Evolutionary conservation across 2,797 vertebrate genomes (phyloP), one percentile per base, ranked within the genome.

Genomic region (Ceyx erithaca): DNA sequence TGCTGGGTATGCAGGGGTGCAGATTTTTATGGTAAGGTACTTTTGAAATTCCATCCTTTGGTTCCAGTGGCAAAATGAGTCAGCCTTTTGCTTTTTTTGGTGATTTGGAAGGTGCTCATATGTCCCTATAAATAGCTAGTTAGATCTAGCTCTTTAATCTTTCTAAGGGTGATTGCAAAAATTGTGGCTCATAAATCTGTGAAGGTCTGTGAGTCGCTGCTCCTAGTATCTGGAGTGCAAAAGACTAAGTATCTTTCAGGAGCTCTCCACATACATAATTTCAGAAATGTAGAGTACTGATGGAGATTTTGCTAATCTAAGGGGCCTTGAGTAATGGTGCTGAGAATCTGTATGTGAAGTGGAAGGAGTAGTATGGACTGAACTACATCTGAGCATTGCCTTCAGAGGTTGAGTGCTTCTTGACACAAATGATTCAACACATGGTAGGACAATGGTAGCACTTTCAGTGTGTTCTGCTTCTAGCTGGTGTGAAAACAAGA

Each of bases 361-460:
- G 26, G 62, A 40, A 59, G 22, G 59, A 78, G 25, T 6, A 6
- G 10, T 0, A 13, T 18, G 55, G 66, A 14, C 9, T 58, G 21
- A 40, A 2, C 72, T 26, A 19, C n/a, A 59, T 26, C 31, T 87
- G 41, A 84, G 70, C 1, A 0, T 69, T 93, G 72, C 67, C 40
- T 78, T 63, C 62, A 26, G 43, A 70, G 82, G 59, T 61, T 61
- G 78, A 96, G 92, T 62, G 85, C 83, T 92, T 68, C 91, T 95
- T 90, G 81, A 86, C 84, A 86, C n/a, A 28, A 80, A 31, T 14
- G 21, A 79, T 76, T 83, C 78, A 77, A 41, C 1, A 2, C 1
- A 1, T 11, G 5, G 46, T 22, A 70, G 73, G 83, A 90, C 19
- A 90, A 92, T 75, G 55, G 45, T 37, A 51, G 40, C 41, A 23